These are phyloP conservation scores for Halictus rubicundus DNA, from an alignment of 1,140 invertebrate genomes.

Conservation along the genomic window DNA sequence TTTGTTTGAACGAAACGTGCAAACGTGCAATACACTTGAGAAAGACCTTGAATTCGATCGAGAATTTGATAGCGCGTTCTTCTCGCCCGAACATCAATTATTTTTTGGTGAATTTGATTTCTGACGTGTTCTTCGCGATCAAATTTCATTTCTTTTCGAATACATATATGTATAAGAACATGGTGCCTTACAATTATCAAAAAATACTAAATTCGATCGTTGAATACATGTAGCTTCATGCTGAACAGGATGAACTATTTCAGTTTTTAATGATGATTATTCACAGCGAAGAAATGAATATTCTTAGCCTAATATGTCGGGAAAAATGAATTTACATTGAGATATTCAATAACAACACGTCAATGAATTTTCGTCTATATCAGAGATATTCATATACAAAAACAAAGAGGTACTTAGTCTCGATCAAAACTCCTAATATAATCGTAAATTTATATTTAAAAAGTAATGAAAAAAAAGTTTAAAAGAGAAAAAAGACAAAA, in stretches of 20 bases:
- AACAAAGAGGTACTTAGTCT: constrained; percentile 31
- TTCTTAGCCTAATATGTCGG: constrained; percentile 7
- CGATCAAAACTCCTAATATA: not conserved
- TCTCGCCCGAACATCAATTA: not conserved
- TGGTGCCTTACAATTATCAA: constrained; percentile 29
- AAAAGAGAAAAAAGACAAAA: constrained; percentile 20
- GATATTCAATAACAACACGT: constrained; percentile 4
- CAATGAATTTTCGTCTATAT: constrained; percentile 22
- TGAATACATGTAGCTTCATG: not conserved
- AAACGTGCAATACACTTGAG: constrained; percentile 18
- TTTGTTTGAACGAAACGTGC: not conserved
- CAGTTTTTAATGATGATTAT: constrained; percentile 10
- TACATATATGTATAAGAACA: not conserved
- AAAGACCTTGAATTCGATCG: constrained; percentile 9
- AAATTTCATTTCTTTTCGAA: not conserved
- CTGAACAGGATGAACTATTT: constrained; percentile 6
- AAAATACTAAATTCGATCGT: constrained; percentile 8
- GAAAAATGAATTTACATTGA: not conserved
- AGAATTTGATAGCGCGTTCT: not conserved
- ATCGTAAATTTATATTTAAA: constrained; percentile 27
- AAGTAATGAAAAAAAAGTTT: constrained; percentile 34
- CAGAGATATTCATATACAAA: constrained; percentile 26
- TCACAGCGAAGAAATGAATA: constrained; percentile 3
- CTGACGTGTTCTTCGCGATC: not conserved
- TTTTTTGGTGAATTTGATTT: constrained; percentile 16